These are phyloP conservation scores for Mylabris phalerata DNA, from an alignment of 1,140 invertebrate species.

Conservation along the genomic window DNA sequence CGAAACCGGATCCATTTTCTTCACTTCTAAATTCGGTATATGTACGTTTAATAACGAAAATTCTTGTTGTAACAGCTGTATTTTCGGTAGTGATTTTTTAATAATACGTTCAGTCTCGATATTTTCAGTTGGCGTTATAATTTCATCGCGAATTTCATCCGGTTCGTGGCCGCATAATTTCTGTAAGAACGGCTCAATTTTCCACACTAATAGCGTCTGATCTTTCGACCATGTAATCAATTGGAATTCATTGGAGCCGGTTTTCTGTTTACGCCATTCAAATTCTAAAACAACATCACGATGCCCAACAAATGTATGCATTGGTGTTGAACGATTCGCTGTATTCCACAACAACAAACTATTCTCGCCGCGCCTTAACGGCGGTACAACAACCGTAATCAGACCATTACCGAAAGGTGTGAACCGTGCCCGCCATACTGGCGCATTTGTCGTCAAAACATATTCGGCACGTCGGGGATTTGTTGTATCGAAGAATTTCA, in stretches of 20 bases:
- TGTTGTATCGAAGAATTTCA: constrained; percentile 89
- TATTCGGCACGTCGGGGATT: constrained; percentile 76
- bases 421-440: constrained; percentile 83
- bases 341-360: constrained; percentile 77
- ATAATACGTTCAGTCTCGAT: not conserved
- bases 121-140: not conserved
- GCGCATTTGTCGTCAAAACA: constrained; percentile 74
- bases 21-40: constrained; percentile 75
- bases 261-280: constrained; percentile 73
- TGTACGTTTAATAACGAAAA: constrained; percentile 82
- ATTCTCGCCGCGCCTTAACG: constrained; percentile 72
- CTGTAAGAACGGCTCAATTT: constrained; percentile 75
- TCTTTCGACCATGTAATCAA: constrained; percentile 95
- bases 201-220: constrained; percentile 85
- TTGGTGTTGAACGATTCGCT: constrained; percentile 59
- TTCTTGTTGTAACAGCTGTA: constrained; percentile 66
- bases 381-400: constrained; percentile 82
- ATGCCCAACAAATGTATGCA: constrained; percentile 86
- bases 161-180: constrained; percentile 59
- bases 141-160: constrained; percentile 44
- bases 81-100: constrained; percentile 19
- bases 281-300: constrained; percentile 92
- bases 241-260: constrained; percentile 64
- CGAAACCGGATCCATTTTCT: constrained; percentile 61
- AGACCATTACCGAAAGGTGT: constrained; percentile 89